phyloP scores from a whole-genome alignment of 2,113 vertebrate genomes.

The Pachypanchax playfairii region DNA sequence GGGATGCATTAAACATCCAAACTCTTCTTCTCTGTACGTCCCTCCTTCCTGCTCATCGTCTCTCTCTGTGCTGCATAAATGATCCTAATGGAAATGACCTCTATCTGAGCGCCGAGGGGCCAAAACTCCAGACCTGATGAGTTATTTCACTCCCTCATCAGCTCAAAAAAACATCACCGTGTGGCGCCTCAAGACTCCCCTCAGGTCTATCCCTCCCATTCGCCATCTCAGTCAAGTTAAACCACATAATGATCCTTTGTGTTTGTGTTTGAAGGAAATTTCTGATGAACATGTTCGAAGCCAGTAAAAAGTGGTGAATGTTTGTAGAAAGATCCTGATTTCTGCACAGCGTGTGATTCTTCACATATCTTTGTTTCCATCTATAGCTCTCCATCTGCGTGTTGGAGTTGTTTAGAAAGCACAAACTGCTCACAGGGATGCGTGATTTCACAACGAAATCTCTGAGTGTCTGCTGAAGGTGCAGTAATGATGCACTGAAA shows the following conservation, averaged over 20 bases:
- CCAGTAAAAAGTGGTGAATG: slow-evolving; percentile 1
- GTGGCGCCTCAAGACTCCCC: slow-evolving; percentile 17
- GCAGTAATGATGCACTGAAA: no score
- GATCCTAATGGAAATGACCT: slow-evolving; percentile 63
- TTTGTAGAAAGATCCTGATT: slow-evolving; percentile 27
- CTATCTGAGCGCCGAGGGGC: slow-evolving; percentile 45
- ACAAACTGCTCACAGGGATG: slow-evolving; percentile 42
- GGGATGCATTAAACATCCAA: slow-evolving; percentile 24
- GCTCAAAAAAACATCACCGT: slow-evolving; percentile 29
- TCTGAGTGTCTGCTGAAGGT: no score
- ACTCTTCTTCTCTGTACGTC: slow-evolving; percentile 14
- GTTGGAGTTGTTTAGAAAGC: slow-evolving; percentile 19
- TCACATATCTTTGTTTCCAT: slow-evolving; percentile 33
- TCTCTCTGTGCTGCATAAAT: slow-evolving; percentile 26
- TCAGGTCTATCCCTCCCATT: slow-evolving; percentile 14
- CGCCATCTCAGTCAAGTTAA: slow-evolving; percentile 5
- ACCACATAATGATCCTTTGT: slow-evolving; percentile 17
- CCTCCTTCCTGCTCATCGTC: slow-evolving; percentile 5
- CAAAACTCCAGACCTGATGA: slow-evolving; percentile 48
- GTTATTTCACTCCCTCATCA: slow-evolving; percentile 47
- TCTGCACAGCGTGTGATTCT: slow-evolving; percentile 31
- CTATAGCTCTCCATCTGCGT: slow-evolving; percentile 28
- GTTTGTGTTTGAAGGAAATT: slow-evolving; percentile 41
- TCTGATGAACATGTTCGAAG: slow-evolving; percentile 27
- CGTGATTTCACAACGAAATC: slow-evolving; percentile 16